Base-by-base conservation (phyloP, 2,797 vertebrate species). In the Rhinichthys osculus region DNA sequence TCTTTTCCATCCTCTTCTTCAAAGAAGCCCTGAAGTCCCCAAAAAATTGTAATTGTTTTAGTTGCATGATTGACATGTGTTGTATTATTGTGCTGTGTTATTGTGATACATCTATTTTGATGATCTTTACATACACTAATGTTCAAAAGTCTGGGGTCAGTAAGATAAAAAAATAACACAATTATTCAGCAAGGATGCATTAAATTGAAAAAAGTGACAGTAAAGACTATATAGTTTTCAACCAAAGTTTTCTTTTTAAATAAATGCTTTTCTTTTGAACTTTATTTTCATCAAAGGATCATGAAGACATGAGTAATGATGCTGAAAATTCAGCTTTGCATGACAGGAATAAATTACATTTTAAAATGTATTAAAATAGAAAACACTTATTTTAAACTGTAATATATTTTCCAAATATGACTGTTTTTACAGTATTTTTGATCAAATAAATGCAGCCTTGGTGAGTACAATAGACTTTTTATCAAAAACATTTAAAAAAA, bases 1-100 rank as follows among this genome's bases (percentile, higher is more conserved):
- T 99, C 98, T 85, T 98, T 99, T 64, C 98, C 97, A 67, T 99
- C 98, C 89, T 99, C 98, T 89, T 99, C 98, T 94, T 99, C 98
- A 87, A 99, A 99, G 93, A 97, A 98, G 0, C 96, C 94, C 98
- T 99, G 87, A 5, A 35, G 23, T 40, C n/a, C 38, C 38, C 42
- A 40, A 7, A 79, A 81, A 76, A 89, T 0, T 4, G 0, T n/a
- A 59, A 66, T 33, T 1, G 16, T 66, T 30, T 66, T 66, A 33
- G 62, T 7, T 16, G 14, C 27, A 66, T 17, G 62, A 17, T 3
- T 66, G 27, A 64, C 9, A 44, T 38, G 19, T 69, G 6, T 1
- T 52, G n/a, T 7, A 27, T 44, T 73, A 30, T 1, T 7, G 38
- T 1, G 1, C 10, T n/a, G 8, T 2, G 44, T 8, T 38, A 30